A percentile compares a stretch with the other conserved stretches of the same genome.
These are phyloP conservation scores for Rhinichthys osculus DNA, from an alignment of 2,797 vertebrate species.

Conservation along the genomic window DNA sequence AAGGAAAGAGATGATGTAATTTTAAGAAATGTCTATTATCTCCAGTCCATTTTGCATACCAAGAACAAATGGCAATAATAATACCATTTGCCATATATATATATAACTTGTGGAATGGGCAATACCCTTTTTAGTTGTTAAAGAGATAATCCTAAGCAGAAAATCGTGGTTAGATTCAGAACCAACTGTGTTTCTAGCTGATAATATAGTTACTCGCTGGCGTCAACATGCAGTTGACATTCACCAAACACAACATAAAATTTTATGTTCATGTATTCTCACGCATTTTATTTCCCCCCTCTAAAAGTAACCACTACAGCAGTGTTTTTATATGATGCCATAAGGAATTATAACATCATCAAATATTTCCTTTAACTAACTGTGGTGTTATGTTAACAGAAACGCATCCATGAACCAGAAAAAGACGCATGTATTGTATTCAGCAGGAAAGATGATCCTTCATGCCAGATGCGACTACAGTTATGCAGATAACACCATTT, in stretches of 20 bases:
- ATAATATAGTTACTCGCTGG: background rate
- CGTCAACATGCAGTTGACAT: background rate
- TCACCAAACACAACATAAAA: background rate
- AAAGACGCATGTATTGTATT: background rate
- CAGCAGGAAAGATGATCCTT: conserved; percentile 34
- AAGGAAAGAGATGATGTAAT: background rate
- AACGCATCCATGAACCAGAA: background rate
- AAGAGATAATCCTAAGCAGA: background rate
- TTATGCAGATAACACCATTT: conserved; percentile 45
- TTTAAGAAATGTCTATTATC: too few relatives aligned
- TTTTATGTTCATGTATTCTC: background rate
- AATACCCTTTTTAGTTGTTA: background rate
- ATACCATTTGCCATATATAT: too few relatives aligned
- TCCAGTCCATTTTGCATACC: too few relatives aligned
- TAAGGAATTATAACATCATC: background rate
- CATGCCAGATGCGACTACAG: conserved; percentile 35
- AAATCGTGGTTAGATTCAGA: background rate
- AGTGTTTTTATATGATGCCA: background rate
- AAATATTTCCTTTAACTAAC: conserved; percentile 14
- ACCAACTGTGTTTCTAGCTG: background rate
- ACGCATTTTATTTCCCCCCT: background rate
- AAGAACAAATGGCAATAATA: too few relatives aligned
- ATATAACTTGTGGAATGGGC: background rate
- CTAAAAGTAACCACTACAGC: background rate
- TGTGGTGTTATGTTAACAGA: background rate